Base-by-base conservation (phyloP, 2,888 invertebrate species). In the Apocheima hispidaria region DNA sequence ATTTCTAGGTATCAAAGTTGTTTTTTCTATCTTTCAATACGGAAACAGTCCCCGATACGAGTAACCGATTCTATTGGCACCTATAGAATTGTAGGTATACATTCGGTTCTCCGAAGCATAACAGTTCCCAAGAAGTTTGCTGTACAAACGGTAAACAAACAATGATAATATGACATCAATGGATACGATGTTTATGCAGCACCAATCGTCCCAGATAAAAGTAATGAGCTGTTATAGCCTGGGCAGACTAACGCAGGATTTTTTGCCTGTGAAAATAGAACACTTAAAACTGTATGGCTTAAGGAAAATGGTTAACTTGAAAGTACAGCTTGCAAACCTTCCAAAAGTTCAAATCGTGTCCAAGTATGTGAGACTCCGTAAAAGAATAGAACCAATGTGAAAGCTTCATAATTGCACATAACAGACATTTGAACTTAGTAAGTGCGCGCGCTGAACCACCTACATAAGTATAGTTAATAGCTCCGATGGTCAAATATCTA, bases 31-130 rank as follows among this genome's bases (percentile, higher is more conserved):
- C n/a, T n/a, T 57, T 68, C 66, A 66, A 73, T 74, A 82, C 73
- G 75, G 77, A 77, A 71, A 43, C 51, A 26, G 43, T 43, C 30
- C 46, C 18, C 63, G 36, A 43, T 53, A 38, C 61, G 58, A 77
- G 77, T 83, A 84, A 81, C 78, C 68, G 81, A 83, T 78, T 75
- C 78, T 71, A 80, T 79, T 79, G 78, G 73, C 81, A 80, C 75
- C 21, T 38, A 20, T 7, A 66, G 71, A 78, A 84, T 85, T 84
- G 85, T 86, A n/a, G n/a, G n/a, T n/a, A 78, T 70, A 65, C 64
- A 54, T 65, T 69, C 50, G 60, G 56, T 80, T 80, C 81, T 68
- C 72, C 70, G 79, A 78, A 86, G 69, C 68, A 57, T 3, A 5
- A 14, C 35, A 70, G 70, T 82, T 82, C 77, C 74, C 81, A 77